These are phyloP conservation scores for Leptogaster cylindrica DNA, from an alignment of 2,888 invertebrate species.

Conservation along the genomic window DNA sequence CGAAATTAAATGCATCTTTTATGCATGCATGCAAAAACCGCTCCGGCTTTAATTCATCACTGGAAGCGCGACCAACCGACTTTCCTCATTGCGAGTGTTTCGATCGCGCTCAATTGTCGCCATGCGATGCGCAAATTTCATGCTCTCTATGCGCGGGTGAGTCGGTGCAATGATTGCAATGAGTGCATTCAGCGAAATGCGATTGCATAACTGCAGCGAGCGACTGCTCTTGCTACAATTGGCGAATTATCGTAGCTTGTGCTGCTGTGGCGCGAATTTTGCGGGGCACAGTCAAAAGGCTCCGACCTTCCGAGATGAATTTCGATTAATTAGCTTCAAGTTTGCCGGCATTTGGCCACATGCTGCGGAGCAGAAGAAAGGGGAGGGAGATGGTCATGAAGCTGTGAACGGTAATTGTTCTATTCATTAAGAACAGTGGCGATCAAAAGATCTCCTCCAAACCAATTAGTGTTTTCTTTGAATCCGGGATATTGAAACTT, in stretches of 20 bases:
- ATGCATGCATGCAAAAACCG: slow-evolving; percentile 39
- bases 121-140: slow-evolving; percentile 24
- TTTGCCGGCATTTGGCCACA: slow-evolving; percentile 14
- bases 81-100: slow-evolving; percentile 1
- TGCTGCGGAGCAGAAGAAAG: background rate
- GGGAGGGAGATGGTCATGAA: background rate
- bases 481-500: no score
- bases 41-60: slow-evolving; percentile 31
- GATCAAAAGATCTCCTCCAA: no score
- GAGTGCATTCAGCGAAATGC: slow-evolving; percentile 29
- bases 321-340: slow-evolving; percentile 34
- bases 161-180: slow-evolving; percentile 11
- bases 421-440: no score
- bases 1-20: slow-evolving; percentile 35
- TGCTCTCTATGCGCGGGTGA: slow-evolving; percentile 22
- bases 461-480: no score
- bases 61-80: background rate
- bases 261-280: background rate
- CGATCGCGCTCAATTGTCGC: slow-evolving; percentile 16
- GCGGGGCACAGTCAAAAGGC: slow-evolving; percentile 16
- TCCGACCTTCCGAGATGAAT: slow-evolving; percentile 27
- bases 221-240: slow-evolving; percentile 1
- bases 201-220: slow-evolving; percentile 21
- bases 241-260: background rate
- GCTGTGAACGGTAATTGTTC: slow-evolving; percentile 6